These are phyloP conservation scores for Chloroclysta siterata DNA, from an alignment of 2,888 invertebrate genomes.

Conservation along the genomic window DNA sequence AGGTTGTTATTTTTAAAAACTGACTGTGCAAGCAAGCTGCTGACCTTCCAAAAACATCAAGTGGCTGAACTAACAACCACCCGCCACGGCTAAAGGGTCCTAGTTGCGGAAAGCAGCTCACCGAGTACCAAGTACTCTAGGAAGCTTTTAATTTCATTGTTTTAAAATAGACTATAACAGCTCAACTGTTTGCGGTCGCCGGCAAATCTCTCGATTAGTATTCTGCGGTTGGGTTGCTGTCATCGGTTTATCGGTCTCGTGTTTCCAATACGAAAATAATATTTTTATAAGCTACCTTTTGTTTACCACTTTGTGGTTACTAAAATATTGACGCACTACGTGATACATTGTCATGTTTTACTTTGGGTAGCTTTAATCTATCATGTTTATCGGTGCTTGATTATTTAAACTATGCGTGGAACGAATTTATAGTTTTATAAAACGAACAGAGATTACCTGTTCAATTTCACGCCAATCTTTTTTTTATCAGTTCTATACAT, in stretches of 20 bases:
- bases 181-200: conserved; percentile 57
- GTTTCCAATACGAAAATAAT: conserved; percentile 61
- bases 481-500: conserved; percentile 3
- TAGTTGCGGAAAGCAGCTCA: too few relatives aligned
- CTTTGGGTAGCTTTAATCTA: not conserved
- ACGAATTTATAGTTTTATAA: not conserved
- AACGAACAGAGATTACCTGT: conserved; percentile 2
- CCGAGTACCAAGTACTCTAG: too few relatives aligned
- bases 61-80: too few relatives aligned
- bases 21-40: too few relatives aligned
- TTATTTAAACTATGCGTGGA: not conserved
- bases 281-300: conserved; percentile 51
- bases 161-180: conserved; percentile 28
- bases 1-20: too few relatives aligned
- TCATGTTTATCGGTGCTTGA: not conserved
- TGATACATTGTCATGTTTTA: conserved; percentile 22
- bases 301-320: conserved; percentile 56
- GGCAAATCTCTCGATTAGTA: conserved; percentile 72
- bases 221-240: conserved; percentile 65
- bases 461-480: conserved; percentile 4
- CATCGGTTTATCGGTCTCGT: conserved; percentile 64
- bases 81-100: too few relatives aligned
- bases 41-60: too few relatives aligned
- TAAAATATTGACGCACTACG: conserved; percentile 13
- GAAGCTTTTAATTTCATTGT: conserved; percentile 24